Base-by-base conservation (phyloP, 2,797 vertebrate species). In the Fringilla coelebs region DNA sequence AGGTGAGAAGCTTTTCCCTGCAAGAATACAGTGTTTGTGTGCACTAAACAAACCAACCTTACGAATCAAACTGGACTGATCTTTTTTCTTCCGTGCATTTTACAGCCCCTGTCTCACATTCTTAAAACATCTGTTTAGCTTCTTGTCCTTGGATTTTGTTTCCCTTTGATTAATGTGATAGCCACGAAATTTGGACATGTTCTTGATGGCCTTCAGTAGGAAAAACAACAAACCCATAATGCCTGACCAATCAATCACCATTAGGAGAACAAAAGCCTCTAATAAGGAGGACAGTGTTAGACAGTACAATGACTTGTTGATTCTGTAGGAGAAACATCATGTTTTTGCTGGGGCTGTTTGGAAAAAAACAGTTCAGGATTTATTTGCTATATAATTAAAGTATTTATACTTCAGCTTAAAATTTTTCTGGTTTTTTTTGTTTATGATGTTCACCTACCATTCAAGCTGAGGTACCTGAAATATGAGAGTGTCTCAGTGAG, bases 131-230 rank as follows among this genome's bases (percentile, higher is more conserved):
- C 96, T 87, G 85, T 89, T 96, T 95, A 96, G 94, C 94, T 95
- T 97, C 86, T 75, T 85, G 93, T 92, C 95, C 76, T 77, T 94
- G 89, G 96, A 96, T 97, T 98, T 98, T 98, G 98, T 98, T 98
- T 98, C 98, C 95, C 97, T 98, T 98, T 98, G 98, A 98, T 98
- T 98, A 98, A 97, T 92, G 91, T 93, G 97, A 98, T 98, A 98
- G 97, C 96, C 97, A 97, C 91, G 54, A 98, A 98, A 98, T 98
- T 97, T 96, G 96, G 98, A 97, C 97, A 94, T 98, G 98, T 96
- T 98, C 98, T 98, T 98, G 96, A 97, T 98, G 98, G 98, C 62
- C 79, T 94, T 97, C 95, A 89, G 96, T 96, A 96, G 96, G 96
- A 96, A 79, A 92, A 97, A 97, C 96, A 97, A 97, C 96, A 96